Evolutionary conservation across 2,888 invertebrate genomes (phyloP).

Genomic region (Allygus modestus): DNA sequence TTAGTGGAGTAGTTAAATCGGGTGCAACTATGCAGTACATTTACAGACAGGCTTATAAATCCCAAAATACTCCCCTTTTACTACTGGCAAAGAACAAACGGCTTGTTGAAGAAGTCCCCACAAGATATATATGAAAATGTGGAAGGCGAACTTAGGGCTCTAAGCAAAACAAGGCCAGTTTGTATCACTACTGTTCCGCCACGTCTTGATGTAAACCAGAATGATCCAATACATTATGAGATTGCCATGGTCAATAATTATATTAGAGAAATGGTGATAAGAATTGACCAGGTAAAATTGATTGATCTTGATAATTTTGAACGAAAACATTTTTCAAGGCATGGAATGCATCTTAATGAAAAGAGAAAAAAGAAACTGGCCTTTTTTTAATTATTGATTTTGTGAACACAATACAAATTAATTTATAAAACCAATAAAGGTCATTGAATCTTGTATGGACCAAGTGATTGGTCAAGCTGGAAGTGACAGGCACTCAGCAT

Average conservation of each 20-base stretch:
- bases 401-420: neutral
- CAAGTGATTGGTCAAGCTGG: neutral
- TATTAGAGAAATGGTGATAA: neutral
- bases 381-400: neutral
- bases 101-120: neutral
- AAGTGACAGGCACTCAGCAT: neutral
- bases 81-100: conserved; percentile 15
- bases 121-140: neutral
- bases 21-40: neutral
- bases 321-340: conserved; percentile 4
- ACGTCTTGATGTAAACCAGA: neutral
- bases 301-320: conserved; percentile 24
- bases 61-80: neutral
- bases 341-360: conserved; percentile 1
- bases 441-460: neutral
- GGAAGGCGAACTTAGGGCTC: neutral
- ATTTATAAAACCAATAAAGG: neutral
- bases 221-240: neutral
- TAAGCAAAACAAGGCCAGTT: neutral
- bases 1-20: neutral
- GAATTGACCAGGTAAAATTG: neutral
- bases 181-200: conserved; percentile 7
- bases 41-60: neutral
- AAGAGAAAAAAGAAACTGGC: conserved; percentile 7
- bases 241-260: neutral